Base-by-base conservation (phyloP, 2,888 invertebrate genomes). In the Anorthoa munda region DNA sequence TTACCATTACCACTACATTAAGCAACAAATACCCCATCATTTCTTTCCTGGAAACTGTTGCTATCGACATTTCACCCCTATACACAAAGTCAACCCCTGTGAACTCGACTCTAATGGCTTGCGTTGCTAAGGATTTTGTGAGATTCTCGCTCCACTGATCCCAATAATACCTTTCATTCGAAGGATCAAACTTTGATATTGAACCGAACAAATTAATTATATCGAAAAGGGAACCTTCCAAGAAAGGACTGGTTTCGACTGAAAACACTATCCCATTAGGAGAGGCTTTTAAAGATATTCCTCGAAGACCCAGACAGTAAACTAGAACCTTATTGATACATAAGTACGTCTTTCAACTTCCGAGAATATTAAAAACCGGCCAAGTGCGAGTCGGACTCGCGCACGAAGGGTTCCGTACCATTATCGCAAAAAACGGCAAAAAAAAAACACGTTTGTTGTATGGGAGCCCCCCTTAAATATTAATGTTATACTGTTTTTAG, bases 361-460 rank as follows among this genome's bases (percentile, higher is more conserved):
- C 12, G 23, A 71, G 67, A 78, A 82, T 82, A 82, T 81, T 82
- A 82, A 81, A 82, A 81, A 78, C 65, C n/a, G n/a, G n/a, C n/a
- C n/a, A n/a, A n/a, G n/a, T n/a, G n/a, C n/a, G n/a, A n/a, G n/a
- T n/a, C n/a, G n/a, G n/a, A n/a, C n/a, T n/a, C n/a, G n/a, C n/a
- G n/a, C n/a, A n/a, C n/a, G n/a, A n/a, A n/a, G n/a, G n/a, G n/a
- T n/a, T n/a, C n/a, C n/a, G n/a, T n/a, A n/a, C n/a, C n/a, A n/a
- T n/a, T n/a, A n/a, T n/a, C n/a, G n/a, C n/a, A n/a, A n/a, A n/a
- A n/a, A n/a, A n/a, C n/a, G n/a, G n/a, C n/a, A n/a, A n/a, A n/a
- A n/a, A n/a, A n/a, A n/a, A n/a, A n/a, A n/a, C n/a, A n/a, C n/a
- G n/a, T n/a, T n/a, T n/a, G n/a, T n/a, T n/a, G n/a, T n/a, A n/a